phyloP scores from a whole-genome alignment of 2,113 vertebrate species.

The Cinclus cinclus region DNA sequence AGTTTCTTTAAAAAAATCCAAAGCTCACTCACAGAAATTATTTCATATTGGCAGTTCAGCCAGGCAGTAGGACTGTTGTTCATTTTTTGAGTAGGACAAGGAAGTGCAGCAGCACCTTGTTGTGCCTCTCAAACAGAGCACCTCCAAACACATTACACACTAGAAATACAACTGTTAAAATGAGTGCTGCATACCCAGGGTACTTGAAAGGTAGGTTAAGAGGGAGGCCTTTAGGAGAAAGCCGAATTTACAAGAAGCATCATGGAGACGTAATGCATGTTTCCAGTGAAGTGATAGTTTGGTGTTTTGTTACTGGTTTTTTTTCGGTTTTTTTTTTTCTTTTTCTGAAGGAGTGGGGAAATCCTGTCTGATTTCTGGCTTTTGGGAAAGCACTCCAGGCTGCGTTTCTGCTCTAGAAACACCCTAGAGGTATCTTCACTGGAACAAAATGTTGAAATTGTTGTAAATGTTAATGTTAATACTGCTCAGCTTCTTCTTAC shows the following conservation, averaged over 20 bases:
- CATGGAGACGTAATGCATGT: neutral
- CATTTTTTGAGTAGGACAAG: neutral
- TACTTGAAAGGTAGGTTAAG: neutral
- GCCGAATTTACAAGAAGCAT: neutral
- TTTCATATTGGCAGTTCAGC: neutral
- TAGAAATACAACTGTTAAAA: neutral
- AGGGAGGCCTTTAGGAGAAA: neutral
- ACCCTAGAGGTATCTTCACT: neutral
- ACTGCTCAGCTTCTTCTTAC: neutral
- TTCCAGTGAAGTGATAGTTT: neutral
- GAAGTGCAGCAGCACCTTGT: neutral
- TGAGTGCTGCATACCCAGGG: neutral
- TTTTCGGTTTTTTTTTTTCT: neutral
- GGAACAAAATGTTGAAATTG: no score
- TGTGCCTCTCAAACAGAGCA: neutral
- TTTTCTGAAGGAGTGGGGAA: neutral
- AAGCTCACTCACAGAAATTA: neutral
- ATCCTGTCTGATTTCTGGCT: neutral
- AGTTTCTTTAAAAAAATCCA: constrained; percentile 14
- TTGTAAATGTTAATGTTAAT: no score
- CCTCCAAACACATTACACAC: neutral
- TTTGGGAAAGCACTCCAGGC: neutral
- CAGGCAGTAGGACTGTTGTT: neutral
- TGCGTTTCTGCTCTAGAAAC: neutral
- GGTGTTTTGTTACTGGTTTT: no score